Percentiles rank a stretch among this genome's conserved stretches.
Evolutionary conservation across 2,888 invertebrate genomes (phyloP).

Genomic region (Lycocerus yunnanus): DNA sequence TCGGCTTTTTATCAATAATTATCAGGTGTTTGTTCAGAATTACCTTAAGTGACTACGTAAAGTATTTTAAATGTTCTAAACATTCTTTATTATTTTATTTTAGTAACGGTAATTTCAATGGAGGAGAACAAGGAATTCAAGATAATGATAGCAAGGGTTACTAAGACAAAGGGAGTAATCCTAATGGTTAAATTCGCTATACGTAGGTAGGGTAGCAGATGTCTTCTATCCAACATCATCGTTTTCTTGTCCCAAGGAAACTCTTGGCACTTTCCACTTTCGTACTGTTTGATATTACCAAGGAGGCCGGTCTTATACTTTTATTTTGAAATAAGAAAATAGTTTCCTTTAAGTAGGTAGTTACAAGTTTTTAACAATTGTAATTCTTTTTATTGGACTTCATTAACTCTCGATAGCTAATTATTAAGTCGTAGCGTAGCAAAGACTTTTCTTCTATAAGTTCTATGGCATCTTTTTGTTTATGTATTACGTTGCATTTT

Average conservation of each 20-base stretch:
- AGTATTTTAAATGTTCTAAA: neutral
- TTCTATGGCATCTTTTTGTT: too few relatives aligned
- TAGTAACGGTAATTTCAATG: neutral
- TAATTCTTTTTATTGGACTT: neutral
- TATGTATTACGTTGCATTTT: too few relatives aligned
- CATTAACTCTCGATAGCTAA: neutral
- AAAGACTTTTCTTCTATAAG: too few relatives aligned
- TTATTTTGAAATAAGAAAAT: neutral
- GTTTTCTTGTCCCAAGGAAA: slow-evolving; percentile 47
- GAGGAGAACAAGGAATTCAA: slow-evolving; percentile 12
- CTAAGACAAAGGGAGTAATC: slow-evolving; percentile 25
- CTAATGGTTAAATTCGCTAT: slow-evolving; percentile 36
- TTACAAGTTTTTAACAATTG: neutral
- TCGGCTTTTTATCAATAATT: neutral
- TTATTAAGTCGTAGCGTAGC: neutral
- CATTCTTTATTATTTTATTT: neutral
- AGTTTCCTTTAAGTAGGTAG: neutral
- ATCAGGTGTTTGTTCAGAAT: neutral
- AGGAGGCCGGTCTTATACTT: slow-evolving; percentile 20
- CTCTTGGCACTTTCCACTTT: slow-evolving; percentile 45
- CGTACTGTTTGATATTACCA: slow-evolving; percentile 34
- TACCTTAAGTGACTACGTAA: neutral
- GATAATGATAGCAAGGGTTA: slow-evolving; percentile 23
- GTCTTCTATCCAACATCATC: slow-evolving; percentile 46
- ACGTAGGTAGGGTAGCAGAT: slow-evolving; percentile 44